Conservation (phyloP, 2,888 invertebrate species). For the Tenthredo notha region DNA sequence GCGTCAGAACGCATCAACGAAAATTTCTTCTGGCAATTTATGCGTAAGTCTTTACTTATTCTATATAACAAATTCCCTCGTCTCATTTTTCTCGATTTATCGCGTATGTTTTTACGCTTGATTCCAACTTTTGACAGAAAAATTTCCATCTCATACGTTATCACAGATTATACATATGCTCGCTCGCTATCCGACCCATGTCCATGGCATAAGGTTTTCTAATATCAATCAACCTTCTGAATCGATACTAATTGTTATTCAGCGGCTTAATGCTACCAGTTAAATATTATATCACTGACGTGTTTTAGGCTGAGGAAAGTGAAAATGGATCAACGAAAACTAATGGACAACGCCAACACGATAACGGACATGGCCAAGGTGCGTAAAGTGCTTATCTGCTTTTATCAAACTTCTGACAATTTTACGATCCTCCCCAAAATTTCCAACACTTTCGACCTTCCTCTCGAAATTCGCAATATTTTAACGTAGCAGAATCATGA, state of each 20-base stretch:
- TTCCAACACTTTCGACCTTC: neutral
- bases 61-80: neutral
- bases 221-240: neutral
- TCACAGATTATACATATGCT: neutral
- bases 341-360: slow-evolving; percentile 99
- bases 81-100: neutral
- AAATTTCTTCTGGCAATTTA: slow-evolving; percentile 99
- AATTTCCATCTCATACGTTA: neutral
- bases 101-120: neutral
- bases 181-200: neutral
- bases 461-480: neutral
- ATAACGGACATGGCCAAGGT: slow-evolving; percentile 99
- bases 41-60: slow-evolving; percentile 86
- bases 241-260: slow-evolving; percentile 22
- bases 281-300: slow-evolving; percentile 22
- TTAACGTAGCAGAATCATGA: neutral
- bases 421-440: neutral
- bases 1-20: slow-evolving; percentile 98
- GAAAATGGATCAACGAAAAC: slow-evolving; percentile 99
- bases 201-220: neutral
- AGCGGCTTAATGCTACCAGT: neutral
- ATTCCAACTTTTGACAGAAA: neutral
- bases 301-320: slow-evolving; percentile 95
- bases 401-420: neutral
- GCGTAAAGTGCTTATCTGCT: slow-evolving; percentile 72